phyloP scores from a whole-genome alignment of 2,797 vertebrate species.

The Pangasius krempfi region DNA sequence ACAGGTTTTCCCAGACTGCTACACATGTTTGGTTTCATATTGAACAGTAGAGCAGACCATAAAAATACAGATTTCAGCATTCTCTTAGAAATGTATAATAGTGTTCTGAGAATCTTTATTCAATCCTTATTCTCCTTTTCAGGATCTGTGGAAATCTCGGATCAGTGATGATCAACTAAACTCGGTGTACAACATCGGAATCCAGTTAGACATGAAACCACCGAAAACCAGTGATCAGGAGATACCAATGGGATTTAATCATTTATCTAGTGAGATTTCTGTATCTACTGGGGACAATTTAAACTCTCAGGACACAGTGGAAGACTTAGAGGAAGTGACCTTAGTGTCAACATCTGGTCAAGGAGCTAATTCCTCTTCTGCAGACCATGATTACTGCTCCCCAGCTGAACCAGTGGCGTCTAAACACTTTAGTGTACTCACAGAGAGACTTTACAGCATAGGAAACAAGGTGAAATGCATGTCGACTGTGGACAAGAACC shows the following conservation, averaged over 20 bases:
- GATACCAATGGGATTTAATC: constrained; percentile 4
- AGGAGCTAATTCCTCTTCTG: constrained; percentile 57
- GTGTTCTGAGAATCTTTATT: not conserved
- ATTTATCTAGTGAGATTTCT: constrained; percentile 10
- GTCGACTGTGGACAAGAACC: constrained; percentile 45
- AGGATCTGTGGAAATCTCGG: constrained; percentile 82
- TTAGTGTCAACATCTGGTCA: constrained; percentile 7
- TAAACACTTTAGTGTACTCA: constrained; percentile 46
- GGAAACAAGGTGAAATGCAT: constrained; percentile 58
- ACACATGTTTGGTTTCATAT: not conserved
- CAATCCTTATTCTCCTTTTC: not conserved
- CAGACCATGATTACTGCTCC: constrained; percentile 78
- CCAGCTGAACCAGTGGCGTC: constrained; percentile 40
- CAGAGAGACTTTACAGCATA: constrained; percentile 64
- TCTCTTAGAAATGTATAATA: not conserved
- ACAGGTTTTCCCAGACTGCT: not conserved
- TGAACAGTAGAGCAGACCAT: not conserved
- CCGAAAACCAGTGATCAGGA: constrained; percentile 28
- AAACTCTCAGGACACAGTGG: not conserved
- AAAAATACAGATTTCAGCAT: not conserved
- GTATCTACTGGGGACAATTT: not conserved
- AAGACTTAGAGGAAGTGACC: not conserved
- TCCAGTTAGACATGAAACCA: constrained; percentile 60
- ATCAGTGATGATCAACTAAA: constrained; percentile 73
- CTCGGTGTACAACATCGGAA: constrained; percentile 69